A percentile compares a stretch with the other conserved stretches of the same genome.
These are phyloP conservation scores for Oxygymnocypris stewartii DNA, from an alignment of 2,113 vertebrate species.

Conservation along the genomic window DNA sequence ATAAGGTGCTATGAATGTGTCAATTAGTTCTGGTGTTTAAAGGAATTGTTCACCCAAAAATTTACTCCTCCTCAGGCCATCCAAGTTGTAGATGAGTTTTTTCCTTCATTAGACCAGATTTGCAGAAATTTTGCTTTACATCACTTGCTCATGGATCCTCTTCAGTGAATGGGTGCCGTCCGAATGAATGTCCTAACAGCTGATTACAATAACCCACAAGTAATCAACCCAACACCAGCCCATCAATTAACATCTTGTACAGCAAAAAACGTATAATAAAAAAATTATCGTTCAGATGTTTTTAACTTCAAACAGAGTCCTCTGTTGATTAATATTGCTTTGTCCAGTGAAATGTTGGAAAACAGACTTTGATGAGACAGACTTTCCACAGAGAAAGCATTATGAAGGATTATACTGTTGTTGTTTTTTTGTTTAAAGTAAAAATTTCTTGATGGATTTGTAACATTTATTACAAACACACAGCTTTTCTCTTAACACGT, in stretches of 20 bases:
- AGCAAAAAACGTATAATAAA: no score
- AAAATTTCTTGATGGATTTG: background rate
- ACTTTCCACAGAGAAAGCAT: no score
- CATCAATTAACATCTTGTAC: background rate
- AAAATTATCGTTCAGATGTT: no score
- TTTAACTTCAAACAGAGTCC: no score
- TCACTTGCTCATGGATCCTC: background rate
- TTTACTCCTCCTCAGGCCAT: background rate
- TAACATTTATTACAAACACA: background rate
- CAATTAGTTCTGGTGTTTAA: background rate
- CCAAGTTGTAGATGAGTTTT: background rate
- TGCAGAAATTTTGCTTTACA: background rate
- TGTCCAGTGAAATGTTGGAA: no score
- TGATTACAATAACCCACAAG: background rate
- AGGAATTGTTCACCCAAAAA: background rate
- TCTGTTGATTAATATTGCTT: no score
- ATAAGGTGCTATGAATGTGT: background rate
- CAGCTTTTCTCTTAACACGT: background rate
- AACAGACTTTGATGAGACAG: no score
- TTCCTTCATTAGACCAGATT: background rate
- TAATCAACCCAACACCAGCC: background rate
- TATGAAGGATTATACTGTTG: no score
- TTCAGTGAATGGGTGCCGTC: background rate
- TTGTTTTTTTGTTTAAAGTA: no score
- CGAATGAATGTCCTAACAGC: background rate